Conservation (phyloP, 2,797 vertebrate genomes). For the Lateolabrax maculatus region DNA sequence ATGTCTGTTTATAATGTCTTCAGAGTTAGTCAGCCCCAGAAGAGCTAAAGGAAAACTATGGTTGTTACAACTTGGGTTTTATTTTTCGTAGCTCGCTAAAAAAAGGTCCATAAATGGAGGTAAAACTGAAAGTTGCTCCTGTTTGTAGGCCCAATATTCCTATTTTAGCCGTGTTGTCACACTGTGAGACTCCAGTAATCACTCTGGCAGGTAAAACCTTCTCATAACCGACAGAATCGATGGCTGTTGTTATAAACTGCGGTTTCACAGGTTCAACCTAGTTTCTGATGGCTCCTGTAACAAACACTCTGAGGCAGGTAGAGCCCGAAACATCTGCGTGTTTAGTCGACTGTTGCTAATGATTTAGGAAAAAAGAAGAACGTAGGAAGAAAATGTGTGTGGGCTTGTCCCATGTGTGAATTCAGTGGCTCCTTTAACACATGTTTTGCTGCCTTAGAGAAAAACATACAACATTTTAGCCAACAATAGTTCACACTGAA, state of each 20-base stretch:
- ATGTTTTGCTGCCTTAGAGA: not conserved
- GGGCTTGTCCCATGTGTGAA: not conserved
- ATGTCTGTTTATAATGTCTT: not conserved
- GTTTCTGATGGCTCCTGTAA: not conserved
- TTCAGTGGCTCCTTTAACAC: too few species aligned
- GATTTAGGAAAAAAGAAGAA: not conserved
- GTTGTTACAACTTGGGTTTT: too few species aligned
- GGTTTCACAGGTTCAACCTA: not conserved
- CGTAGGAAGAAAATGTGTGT: not conserved
- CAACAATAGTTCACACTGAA: not conserved
- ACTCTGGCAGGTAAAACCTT: too few species aligned
- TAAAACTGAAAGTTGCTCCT: too few species aligned
- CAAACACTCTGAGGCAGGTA: not conserved
- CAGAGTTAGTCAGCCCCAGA: not conserved
- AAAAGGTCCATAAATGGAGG: too few species aligned
- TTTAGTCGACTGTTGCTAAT: not conserved
- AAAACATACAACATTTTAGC: too few species aligned
- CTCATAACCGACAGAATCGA: not conserved
- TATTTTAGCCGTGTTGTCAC: not conserved
- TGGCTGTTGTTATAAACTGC: not conserved
- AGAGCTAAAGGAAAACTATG: too few species aligned
- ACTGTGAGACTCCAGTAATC: not conserved
- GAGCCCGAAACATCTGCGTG: not conserved
- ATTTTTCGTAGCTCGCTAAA: too few species aligned
- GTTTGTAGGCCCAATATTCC: not conserved